Conservation (phyloP, 2,888 invertebrate genomes). For the Phasia obesa region DNA sequence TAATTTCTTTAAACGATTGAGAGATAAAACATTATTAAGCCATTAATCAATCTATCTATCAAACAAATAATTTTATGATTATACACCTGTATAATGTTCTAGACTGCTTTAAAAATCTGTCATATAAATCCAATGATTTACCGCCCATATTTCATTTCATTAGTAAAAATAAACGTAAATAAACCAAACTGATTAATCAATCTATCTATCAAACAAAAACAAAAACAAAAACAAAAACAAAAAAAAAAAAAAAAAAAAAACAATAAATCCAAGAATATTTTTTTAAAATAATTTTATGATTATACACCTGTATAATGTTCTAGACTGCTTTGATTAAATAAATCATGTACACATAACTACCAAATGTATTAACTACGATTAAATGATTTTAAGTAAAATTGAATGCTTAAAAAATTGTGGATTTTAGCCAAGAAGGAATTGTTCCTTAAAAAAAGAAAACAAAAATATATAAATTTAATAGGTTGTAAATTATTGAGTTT, state of each 20-base stretch:
- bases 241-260: too few relatives aligned
- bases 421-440: not conserved
- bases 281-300: too few relatives aligned
- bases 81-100: too few relatives aligned
- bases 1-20: too few relatives aligned
- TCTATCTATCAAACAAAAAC: too few relatives aligned
- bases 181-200: not conserved
- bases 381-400: not conserved
- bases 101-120: constrained; percentile 13
- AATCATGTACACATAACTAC: not conserved
- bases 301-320: too few relatives aligned
- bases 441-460: not conserved
- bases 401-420: not conserved
- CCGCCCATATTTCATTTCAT: not conserved
- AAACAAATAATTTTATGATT: too few relatives aligned
- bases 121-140: constrained; percentile 14
- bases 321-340: not conserved
- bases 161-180: constrained; percentile 1
- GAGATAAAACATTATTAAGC: too few relatives aligned
- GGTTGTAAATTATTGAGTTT: constrained; percentile 15
- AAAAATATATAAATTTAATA: not conserved
- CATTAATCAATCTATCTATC: too few relatives aligned
- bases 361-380: not conserved
- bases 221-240: too few relatives aligned
- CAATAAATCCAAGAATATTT: too few relatives aligned